Evolutionary conservation across 30 jellyfish, hydroid and myxozoan genomes (phyloP), one percentile per base, ranked within the genome.

Genomic region (Catostylus mosaicus): DNA sequence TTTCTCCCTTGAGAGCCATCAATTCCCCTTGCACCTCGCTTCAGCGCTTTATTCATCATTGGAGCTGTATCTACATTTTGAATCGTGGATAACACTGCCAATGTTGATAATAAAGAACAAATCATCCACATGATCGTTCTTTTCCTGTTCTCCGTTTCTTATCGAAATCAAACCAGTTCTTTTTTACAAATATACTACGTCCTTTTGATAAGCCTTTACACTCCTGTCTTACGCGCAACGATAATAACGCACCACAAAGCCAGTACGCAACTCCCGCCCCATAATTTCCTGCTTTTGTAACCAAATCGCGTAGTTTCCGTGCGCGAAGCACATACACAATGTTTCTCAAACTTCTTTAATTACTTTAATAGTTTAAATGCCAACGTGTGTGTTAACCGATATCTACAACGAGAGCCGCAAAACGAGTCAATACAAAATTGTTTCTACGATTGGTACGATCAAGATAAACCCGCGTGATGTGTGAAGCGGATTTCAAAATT

Each of bases 241-340:
- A 63, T 67, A 71, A 45, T 50, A 47, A 82, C 61, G 30, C 73
- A 30, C 37, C 30, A 82, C 27, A 11, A 68, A 32, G 59, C 75
- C 7, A 31, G 61, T 69, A 33, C 61, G 31, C 35, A 31, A 74
- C 73, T 64, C 86, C 85, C 92, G 92, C 92, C 92, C 92, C 92
- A 74, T 62, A 51, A 69, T 82, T 82, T 70, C 78, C 84, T 54
- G 27, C 83, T 72, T 68, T 82, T 80, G 90, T 80, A 16, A 51
- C 48, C 75, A 36, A 22, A 38, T 36, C n/a, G 24, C 31, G 73
- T 2, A 50, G 86, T 38, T 70, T 82, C 81, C 92, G 81, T 59
- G 84, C 71, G 40, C 84, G 65, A 57, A 56, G 60, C 31, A 24
- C 60, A 22, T 57, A 50, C 52, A 24, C 31, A 46, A 81, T 68